Evolutionary conservation across 2,888 invertebrate species (phyloP).

Genomic region (Agrotis clavis): DNA sequence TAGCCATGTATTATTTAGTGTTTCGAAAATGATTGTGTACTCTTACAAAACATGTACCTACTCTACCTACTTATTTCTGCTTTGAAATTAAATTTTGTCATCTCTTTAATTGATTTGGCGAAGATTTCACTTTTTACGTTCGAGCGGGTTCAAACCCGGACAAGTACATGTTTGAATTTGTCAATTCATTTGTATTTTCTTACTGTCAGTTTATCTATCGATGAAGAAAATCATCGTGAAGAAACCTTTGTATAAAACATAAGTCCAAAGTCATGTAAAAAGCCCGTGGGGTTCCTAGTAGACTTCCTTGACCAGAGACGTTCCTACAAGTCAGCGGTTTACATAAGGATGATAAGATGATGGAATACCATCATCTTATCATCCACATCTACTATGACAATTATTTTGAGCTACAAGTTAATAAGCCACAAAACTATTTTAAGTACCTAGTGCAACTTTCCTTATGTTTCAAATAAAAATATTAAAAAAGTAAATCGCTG

Average conservation of each 20-base stretch:
- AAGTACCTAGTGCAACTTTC: neutral
- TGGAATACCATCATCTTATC: neutral
- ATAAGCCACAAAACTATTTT: neutral
- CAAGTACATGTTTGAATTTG: too few species aligned
- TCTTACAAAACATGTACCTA: neutral
- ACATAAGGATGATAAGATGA: neutral
- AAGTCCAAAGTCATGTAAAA: too few species aligned
- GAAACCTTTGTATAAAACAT: too few species aligned
- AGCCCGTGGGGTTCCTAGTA: too few species aligned
- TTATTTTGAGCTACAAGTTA: neutral
- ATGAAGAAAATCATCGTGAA: too few species aligned
- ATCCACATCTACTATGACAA: neutral
- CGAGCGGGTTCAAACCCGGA: too few species aligned
- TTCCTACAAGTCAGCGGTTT: neutral
- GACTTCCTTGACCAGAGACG: neutral
- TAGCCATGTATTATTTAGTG: neutral
- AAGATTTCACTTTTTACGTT: neutral
- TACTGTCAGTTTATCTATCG: too few species aligned
- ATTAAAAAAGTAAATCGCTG: slow-evolving; percentile 38
- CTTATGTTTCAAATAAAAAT: slow-evolving; percentile 14
- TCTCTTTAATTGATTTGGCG: neutral
- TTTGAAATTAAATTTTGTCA: slow-evolving; percentile 6
- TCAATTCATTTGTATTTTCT: too few species aligned
- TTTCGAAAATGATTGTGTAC: neutral
- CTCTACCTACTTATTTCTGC: neutral